Evolutionary conservation across 2,888 invertebrate genomes (phyloP).

Genomic region (Melipona beecheii): DNA sequence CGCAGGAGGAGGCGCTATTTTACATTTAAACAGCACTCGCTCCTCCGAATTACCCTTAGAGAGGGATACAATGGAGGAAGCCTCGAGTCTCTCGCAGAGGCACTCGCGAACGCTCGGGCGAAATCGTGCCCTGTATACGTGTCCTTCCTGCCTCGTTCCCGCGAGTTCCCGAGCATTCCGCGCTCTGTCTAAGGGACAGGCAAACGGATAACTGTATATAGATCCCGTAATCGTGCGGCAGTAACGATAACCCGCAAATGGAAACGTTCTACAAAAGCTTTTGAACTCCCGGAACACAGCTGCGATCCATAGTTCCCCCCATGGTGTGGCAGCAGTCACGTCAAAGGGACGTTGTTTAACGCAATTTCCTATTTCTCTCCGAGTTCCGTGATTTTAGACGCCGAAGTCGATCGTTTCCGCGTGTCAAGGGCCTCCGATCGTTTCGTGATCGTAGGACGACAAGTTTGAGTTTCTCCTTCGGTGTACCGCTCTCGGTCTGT

Average conservation of each 20-base stretch:
- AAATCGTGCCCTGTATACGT: neutral
- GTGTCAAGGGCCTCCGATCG: neutral
- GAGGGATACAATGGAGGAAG: neutral
- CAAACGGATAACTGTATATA: constrained; percentile 44
- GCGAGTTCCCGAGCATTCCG: neutral
- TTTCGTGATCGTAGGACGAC: too few relatives aligned
- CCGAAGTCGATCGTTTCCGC: neutral
- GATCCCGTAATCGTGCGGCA: constrained; percentile 42
- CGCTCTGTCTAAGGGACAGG: neutral
- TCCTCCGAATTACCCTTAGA: neutral
- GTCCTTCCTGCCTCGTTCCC: neutral
- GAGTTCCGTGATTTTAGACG: neutral
- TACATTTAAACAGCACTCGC: neutral
- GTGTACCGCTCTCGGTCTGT: neutral
- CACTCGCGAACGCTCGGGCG: neutral
- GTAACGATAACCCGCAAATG: constrained; percentile 54
- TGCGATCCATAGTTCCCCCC: neutral
- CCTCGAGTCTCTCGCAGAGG: neutral
- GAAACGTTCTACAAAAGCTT: constrained; percentile 26
- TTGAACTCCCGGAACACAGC: neutral
- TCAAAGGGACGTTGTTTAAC: constrained; percentile 2
- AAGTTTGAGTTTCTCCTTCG: neutral
- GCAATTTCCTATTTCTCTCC: constrained; percentile 1
- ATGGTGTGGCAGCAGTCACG: neutral
- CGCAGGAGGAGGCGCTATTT: neutral